Base-by-base conservation (phyloP, 2,113 vertebrate genomes). In the Gadus macrocephalus region DNA sequence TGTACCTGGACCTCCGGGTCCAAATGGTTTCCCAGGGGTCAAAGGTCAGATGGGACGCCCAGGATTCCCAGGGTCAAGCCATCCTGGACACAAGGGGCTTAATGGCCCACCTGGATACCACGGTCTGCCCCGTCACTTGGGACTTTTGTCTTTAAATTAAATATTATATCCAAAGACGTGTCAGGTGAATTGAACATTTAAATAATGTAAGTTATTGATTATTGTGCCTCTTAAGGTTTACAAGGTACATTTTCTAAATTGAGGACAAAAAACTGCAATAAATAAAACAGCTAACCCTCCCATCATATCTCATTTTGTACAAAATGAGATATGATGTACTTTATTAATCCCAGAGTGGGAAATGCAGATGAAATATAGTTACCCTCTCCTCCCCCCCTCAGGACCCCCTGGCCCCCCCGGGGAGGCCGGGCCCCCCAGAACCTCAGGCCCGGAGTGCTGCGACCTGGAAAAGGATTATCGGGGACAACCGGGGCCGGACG, bases 11-110 rank as follows among this genome's bases (percentile, higher is more conserved):
- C 66, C 63, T 42, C 72, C 8, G 14, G 87, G 87, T 59, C 77
- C 69, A 64, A 1, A 25, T 16, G 87, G 87, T 49, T 76, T 55
- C 73, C 72, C 72, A 59, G 87, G 87, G 66, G 69, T 15, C 67
- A 89, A 84, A 78, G 87, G 87, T 64, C 3, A 2, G 14, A 68
- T 0, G 25, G 87, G 85, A 16, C 8, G 0, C 2, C 69, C 8
- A 53, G 87, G 87, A 4, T 63, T 20, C 35, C 69, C 62, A 60
- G 87, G 83, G 66, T 0, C 0, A 15, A 22, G 5, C 59, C 19
- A 12, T 64, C 28, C 68, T 28, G 81, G 81, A 0, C 56, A 22
- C 20, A 86, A 84, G 81, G 82, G 84, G 15, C 17, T 17, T 15
- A 69, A 19, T 6, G 87, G 87, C 28, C 64, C 72, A 73, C 60